A percentile compares a stretch with the other conserved stretches of the same genome.
phyloP scores from a whole-genome alignment of 2,113 vertebrate genomes.

The Sapajus apella region DNA sequence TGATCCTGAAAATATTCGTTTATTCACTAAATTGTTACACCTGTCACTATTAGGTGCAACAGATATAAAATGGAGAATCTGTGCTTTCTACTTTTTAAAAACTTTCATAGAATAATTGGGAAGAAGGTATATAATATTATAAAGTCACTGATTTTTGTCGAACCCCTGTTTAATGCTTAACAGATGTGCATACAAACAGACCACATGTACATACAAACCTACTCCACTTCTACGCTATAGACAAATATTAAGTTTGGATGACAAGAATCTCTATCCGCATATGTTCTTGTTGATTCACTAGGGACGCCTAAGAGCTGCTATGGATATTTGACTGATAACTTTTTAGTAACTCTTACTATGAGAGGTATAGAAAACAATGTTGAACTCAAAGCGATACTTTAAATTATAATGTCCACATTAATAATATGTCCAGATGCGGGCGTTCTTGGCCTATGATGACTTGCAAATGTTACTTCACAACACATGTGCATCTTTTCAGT shows the following conservation, averaged over 20 bases:
- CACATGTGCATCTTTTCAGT: background rate
- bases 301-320: background rate
- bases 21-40: background rate
- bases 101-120: background rate
- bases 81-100: background rate
- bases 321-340: background rate
- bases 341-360: background rate
- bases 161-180: background rate
- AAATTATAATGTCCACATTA: background rate
- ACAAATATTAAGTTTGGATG: background rate
- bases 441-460: background rate
- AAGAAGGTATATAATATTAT: background rate
- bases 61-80: background rate
- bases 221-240: background rate
- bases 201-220: background rate
- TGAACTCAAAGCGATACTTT: background rate
- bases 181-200: background rate
- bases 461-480: background rate
- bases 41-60: background rate
- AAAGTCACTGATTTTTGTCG: background rate
- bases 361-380: background rate
- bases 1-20: background rate
- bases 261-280: background rate
- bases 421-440: background rate
- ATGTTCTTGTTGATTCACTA: background rate